Evolutionary conservation across 2,888 invertebrate species (phyloP), one percentile per base, ranked within the genome.

Genomic region (Lampropteryx suffumata): DNA sequence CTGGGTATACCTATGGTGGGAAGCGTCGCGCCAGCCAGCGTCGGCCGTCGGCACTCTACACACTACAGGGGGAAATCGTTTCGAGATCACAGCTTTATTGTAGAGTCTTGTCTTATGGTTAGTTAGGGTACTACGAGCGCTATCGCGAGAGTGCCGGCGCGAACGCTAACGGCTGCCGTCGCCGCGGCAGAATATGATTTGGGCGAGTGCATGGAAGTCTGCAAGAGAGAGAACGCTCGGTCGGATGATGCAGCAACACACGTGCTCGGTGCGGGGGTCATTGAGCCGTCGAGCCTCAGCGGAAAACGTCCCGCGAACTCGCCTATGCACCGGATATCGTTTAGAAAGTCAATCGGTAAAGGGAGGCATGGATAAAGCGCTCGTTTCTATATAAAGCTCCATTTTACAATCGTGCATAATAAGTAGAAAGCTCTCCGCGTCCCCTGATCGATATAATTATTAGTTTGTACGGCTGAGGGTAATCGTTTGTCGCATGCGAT

Each of bases 131-230:
- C 76, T 77, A 81, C 40, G 40, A 48, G 48, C 35, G 52, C 70
- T 76, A 75, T 71, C 71, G 71, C 75, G 69, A 73, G 74, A 58
- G 72, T 57, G 75, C 57, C 69, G 71, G 45, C 50, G 45, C 43
- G 43, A 76, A 82, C 84, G 91, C 91, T 90, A 89, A 73, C 91
- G 88, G 84, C 85, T 75, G 77, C 83, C 89, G 86, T 87, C 92
- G 91, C 92, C 91, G 92, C 86, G 81, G 74, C 75, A 80, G 92
- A 94, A 94, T 92, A 94, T 92, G 91, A 93, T 91, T 92, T 92
- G 92, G 92, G 94, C 93, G 92, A 94, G 93, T 89, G 93, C 92
- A 92, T 92, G 93, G 93, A 94, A 94, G 94, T 94, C 94, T 94
- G 94, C 91, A 94, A 94, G 92, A 85, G 81, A 89, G 81, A 87